Base-by-base conservation (phyloP, 2,113 vertebrate species). In the Eurystomus gularis region DNA sequence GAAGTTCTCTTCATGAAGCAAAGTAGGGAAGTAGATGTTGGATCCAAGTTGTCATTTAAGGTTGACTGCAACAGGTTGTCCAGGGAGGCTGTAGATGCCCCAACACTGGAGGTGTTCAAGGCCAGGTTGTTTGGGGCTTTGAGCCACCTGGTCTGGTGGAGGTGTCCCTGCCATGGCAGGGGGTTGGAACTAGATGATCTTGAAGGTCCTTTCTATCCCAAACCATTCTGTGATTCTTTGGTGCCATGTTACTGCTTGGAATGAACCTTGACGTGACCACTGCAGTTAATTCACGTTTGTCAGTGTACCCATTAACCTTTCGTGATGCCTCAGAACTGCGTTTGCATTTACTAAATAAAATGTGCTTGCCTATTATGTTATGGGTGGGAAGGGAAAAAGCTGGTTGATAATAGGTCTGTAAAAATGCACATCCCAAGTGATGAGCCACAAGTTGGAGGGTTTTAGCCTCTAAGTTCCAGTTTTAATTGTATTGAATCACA, bases 381-480 rank as follows among this genome's bases (percentile, higher is more conserved):
- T 11, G 49, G 26, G 14, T 12, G 6, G n/a, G 33, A 11, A 48
- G 26, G 21, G 11, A 13, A 20, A 25, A 62, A 31, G 24, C 37
- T 65, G 37, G 2, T 55, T 11, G 35, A 31, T 70, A 7, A 7
- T 19, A 20, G 0, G 0, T 46, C 3, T 13, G 3, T 40, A 21
- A 24, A 82, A 55, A 52, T 29, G 10, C 17, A 20, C 8, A 1
- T 75, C 13, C 18, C 2, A 16, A 13, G 25, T 25, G 40, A 31
- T 39, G 26, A 72, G 6, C 18, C 20, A 4, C 6, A 26, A 15
- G 4, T 54, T 61, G 31, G 8, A 72, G 26, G 17, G 17, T 13
- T 90, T 86, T 58, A 61, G 24, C 82, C 3, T 19, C 17, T 6
- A 9, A 17, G 3, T 76, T 76, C 28, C 6, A 8, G 70, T 51